phyloP scores from a whole-genome alignment of 2,888 invertebrate genomes.

The Idaea aversata region DNA sequence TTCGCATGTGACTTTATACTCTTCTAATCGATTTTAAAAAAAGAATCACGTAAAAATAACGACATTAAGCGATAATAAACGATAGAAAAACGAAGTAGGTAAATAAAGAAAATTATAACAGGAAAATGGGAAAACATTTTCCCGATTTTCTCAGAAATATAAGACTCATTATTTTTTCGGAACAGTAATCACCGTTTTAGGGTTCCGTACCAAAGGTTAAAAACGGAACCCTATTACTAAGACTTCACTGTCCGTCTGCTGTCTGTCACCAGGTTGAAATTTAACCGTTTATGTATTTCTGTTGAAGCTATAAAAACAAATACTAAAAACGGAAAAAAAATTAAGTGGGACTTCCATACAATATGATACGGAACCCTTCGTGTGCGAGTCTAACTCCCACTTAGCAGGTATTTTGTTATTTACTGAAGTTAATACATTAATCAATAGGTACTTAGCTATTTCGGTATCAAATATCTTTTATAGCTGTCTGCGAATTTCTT shows the following conservation, averaged over 20 bases:
- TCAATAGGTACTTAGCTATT: not conserved
- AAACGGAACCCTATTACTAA: not conserved
- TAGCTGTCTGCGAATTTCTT: not conserved
- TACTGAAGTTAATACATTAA: not conserved
- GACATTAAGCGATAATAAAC: not conserved
- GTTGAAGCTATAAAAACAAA: no score
- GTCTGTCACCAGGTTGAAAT: no score
- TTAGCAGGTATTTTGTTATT: not conserved
- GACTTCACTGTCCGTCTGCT: not conserved
- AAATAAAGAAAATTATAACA: not conserved
- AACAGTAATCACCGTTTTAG: not conserved
- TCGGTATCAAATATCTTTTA: not conserved
- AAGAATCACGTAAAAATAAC: not conserved
- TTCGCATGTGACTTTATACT: no score
- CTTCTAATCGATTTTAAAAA: no score
- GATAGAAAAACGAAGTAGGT: not conserved
- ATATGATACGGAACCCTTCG: not conserved
- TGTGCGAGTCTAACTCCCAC: not conserved
- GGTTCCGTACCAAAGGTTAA: not conserved
- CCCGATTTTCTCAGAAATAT: not conserved
- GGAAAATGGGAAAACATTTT: not conserved
- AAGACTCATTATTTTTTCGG: not conserved
- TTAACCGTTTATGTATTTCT: no score
- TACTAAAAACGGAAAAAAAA: no score
- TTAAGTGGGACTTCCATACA: no score